Evolutionary conservation across 2,113 vertebrate genomes (phyloP), one percentile per base, ranked within the genome.

Genomic region (Sebastes schlegelii): DNA sequence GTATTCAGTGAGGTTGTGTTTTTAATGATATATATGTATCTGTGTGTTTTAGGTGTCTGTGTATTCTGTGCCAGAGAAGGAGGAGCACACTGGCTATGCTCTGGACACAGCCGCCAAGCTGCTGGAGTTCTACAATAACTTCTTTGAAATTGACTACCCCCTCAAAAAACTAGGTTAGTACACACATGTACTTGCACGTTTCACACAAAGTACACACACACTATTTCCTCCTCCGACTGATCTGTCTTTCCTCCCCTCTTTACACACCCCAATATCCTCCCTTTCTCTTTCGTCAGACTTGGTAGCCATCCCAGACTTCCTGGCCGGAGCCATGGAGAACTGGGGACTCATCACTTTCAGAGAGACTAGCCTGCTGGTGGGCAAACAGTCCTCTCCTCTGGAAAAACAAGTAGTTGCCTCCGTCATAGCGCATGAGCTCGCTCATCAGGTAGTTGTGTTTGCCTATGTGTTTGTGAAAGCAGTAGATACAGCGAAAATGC

Each of bases 251-350:
- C 5, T 14, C 0, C 7, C 48, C 2, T 13, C 17, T 77, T 74
- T 42, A 70, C 21, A 62, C 10, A 7, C 6, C 21, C 1, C 5
- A 5, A 26, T 63, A 23, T 83, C 6, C n/a, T 62, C 19, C 26
- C 8, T 63, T 42, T 84, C 11, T 67, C 77, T 61, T 40, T 91
- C 60, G 26, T 83, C 82, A 99, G 98, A 99, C 94, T 91, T 99
- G 88, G 96, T 99, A 60, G 98, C 97, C 75, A 96, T 99, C 91
- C 98, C 98, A 78, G 97, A 98, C 92, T 97, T 98, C 91, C 92
- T 98, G 86, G 96, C 97, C 1, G 97, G 96, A 86, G 98, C 97
- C 62, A 99, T 99, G 98, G 98, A 99, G 94, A 99, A 99, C 86
- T 99, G 97, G 98, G 98, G 98, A 10, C 95, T 99, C 75, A 95